Percentiles rank a stretch among this genome's conserved stretches.
Evolutionary conservation across 1,140 invertebrate species (phyloP).

Genomic region (Lepidotrigona ventralis): DNA sequence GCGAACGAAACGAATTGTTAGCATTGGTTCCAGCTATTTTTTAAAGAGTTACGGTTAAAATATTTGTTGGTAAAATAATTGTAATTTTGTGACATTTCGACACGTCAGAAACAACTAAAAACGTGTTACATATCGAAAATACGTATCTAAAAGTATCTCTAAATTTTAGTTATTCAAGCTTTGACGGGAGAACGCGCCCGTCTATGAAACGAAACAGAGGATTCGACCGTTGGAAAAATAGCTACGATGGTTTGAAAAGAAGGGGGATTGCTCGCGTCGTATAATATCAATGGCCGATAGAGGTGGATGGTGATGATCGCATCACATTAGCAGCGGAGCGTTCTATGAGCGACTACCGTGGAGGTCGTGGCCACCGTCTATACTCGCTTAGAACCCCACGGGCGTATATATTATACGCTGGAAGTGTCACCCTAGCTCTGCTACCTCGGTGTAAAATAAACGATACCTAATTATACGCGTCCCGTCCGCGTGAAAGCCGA

Average conservation of each 20-base stretch:
- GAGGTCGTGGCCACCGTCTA: slow-evolving; percentile 52
- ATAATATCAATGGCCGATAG: slow-evolving; percentile 75
- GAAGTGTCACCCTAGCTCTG: slow-evolving; percentile 55
- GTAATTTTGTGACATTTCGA: too few species aligned
- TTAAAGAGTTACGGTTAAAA: too few species aligned
- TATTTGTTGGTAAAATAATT: too few species aligned
- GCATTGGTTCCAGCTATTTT: too few species aligned
- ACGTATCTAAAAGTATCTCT: too few species aligned
- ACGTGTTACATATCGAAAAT: too few species aligned
- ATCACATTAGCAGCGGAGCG: slow-evolving; percentile 77
- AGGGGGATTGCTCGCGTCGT: slow-evolving; percentile 44
- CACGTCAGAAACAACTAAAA: too few species aligned
- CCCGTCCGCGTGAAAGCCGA: slow-evolving; percentile 65
- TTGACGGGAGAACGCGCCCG: too few species aligned
- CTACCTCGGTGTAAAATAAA: slow-evolving; percentile 76
- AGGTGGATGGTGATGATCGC: slow-evolving; percentile 73
- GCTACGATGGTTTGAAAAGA: slow-evolving; percentile 44
- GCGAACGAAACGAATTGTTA: background rate
- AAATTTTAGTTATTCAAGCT: too few species aligned
- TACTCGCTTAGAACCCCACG: slow-evolving; percentile 30
- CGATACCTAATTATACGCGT: slow-evolving; percentile 78
- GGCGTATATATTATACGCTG: slow-evolving; percentile 18
- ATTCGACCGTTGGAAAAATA: slow-evolving; percentile 47
- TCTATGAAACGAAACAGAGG: slow-evolving; percentile 19
- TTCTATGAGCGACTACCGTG: slow-evolving; percentile 75